Conservation (phyloP, 2,797 vertebrate genomes). For the Microchirus variegatus region DNA sequence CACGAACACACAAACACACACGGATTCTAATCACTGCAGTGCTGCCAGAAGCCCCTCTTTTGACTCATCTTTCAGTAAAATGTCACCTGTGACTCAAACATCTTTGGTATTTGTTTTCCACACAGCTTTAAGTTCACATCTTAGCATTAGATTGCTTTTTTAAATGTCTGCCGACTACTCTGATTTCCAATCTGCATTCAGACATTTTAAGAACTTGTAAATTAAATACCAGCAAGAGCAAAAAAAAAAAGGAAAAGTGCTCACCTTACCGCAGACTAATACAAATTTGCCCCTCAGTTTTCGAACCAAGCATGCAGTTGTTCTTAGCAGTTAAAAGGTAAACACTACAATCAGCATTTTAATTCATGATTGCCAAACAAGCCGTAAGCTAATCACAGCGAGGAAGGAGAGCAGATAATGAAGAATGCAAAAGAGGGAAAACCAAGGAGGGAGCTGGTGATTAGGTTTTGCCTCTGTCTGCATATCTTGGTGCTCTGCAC, state of each 20-base stretch:
- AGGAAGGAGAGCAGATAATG: constrained; percentile 54
- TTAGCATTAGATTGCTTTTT: too few species aligned
- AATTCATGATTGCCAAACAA: constrained; percentile 72
- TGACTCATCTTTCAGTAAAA: constrained; percentile 16
- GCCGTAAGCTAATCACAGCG: constrained; percentile 67
- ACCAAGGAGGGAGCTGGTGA: constrained; percentile 45
- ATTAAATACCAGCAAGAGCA: constrained; percentile 13
- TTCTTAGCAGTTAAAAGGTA: constrained; percentile 68
- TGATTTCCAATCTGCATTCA: background rate
- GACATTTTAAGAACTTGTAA: constrained; percentile 19
- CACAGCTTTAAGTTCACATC: background rate
- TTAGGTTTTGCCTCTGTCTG: constrained; percentile 48
- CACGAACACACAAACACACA: background rate
- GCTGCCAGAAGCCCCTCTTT: constrained; percentile 5
- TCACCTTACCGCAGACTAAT: constrained; percentile 54
- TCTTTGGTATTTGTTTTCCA: constrained; percentile 3
- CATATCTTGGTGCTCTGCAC: constrained; percentile 18
- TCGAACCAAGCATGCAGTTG: constrained; percentile 61
- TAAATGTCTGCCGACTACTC: background rate
- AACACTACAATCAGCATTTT: constrained; percentile 73
- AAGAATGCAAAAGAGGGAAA: constrained; percentile 40
- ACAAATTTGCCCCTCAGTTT: constrained; percentile 52
- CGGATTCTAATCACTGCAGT: constrained; percentile 17
- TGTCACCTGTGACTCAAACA: constrained; percentile 16
- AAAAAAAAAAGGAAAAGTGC: constrained; percentile 45